These are phyloP conservation scores for Troglohyphantes excavatus DNA, from an alignment of 2,888 invertebrate species.

Conservation along the genomic window DNA sequence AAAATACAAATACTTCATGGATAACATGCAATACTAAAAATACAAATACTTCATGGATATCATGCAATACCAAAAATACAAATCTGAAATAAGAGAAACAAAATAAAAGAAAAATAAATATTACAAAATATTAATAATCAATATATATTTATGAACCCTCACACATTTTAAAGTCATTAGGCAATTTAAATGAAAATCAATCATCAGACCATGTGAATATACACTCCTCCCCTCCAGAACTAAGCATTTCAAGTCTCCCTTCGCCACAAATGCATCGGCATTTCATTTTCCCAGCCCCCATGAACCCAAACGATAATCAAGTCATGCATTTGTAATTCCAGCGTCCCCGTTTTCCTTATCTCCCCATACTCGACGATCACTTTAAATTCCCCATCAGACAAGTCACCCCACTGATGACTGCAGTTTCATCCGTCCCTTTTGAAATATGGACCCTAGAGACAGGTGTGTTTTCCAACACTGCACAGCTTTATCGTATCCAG, in stretches of 20 bases:
- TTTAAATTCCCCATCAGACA: slow-evolving; percentile 42
- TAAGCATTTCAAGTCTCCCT: neutral
- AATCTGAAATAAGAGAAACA: too few species aligned
- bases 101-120: too few species aligned
- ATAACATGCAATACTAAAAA: too few species aligned
- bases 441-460: slow-evolving; percentile 34
- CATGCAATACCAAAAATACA: too few species aligned
- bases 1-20: too few species aligned
- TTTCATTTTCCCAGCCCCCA: neutral
- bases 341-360: neutral
- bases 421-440: slow-evolving; percentile 41
- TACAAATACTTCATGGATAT: too few species aligned
- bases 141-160: too few species aligned
- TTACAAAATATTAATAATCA: too few species aligned
- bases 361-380: neutral
- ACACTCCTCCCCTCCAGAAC: neutral
- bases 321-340: slow-evolving; percentile 36
- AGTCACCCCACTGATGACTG: neutral
- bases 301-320: slow-evolving; percentile 5
- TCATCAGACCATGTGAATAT: too few species aligned
- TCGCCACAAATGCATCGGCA: neutral
- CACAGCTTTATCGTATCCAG: slow-evolving; percentile 36
- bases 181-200: too few species aligned
- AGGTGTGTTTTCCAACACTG: slow-evolving; percentile 25
- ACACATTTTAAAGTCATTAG: too few species aligned